A percentile compares a stretch with the other conserved stretches of the same genome.
These are phyloP conservation scores for Actinostola sp. DNA, from an alignment of 92 coral and sea anemone genomes.

Conservation along the genomic window DNA sequence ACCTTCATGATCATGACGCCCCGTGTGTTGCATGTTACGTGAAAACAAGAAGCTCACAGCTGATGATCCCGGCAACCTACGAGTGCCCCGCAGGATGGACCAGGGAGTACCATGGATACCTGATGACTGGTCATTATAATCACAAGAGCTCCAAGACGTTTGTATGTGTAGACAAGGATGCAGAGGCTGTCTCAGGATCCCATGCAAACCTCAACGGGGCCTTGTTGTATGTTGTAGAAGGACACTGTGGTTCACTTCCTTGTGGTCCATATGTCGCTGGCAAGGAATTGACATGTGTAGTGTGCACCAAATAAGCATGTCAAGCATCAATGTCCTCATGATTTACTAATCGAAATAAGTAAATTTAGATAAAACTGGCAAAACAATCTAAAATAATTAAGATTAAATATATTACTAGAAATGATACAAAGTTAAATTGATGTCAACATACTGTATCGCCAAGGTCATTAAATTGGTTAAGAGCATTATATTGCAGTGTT, in stretches of 20 bases:
- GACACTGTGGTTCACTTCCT: slow-evolving; percentile 65
- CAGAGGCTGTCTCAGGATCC: slow-evolving; percentile 46
- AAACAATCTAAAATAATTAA: too few relatives aligned
- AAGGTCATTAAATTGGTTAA: too few relatives aligned
- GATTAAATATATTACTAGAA: too few relatives aligned
- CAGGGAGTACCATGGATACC: slow-evolving; percentile 76
- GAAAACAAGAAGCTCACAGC: slow-evolving; percentile 62
- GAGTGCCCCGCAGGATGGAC: slow-evolving; percentile 77
- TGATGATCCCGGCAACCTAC: slow-evolving; percentile 71
- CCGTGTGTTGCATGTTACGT: slow-evolving; percentile 76
- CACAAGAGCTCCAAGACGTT: slow-evolving; percentile 49
- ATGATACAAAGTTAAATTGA: too few relatives aligned
- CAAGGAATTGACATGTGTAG: slow-evolving; percentile 69
- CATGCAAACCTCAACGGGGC: slow-evolving; percentile 48
- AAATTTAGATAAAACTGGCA: too few relatives aligned
- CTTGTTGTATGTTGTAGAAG: slow-evolving; percentile 58
- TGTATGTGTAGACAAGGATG: slow-evolving; percentile 73
- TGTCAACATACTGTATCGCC: too few relatives aligned
- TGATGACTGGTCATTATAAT: slow-evolving; percentile 49
- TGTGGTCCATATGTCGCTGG: slow-evolving; percentile 57
- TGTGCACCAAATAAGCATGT: slow-evolving; percentile 71
- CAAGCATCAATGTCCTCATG: too few relatives aligned
- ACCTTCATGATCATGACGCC: slow-evolving; percentile 51
- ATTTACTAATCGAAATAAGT: too few relatives aligned
- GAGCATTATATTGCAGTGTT: too few relatives aligned